Evolutionary conservation across 2,797 vertebrate genomes (phyloP).

Genomic region (Odontamblyopus rebecca): DNA sequence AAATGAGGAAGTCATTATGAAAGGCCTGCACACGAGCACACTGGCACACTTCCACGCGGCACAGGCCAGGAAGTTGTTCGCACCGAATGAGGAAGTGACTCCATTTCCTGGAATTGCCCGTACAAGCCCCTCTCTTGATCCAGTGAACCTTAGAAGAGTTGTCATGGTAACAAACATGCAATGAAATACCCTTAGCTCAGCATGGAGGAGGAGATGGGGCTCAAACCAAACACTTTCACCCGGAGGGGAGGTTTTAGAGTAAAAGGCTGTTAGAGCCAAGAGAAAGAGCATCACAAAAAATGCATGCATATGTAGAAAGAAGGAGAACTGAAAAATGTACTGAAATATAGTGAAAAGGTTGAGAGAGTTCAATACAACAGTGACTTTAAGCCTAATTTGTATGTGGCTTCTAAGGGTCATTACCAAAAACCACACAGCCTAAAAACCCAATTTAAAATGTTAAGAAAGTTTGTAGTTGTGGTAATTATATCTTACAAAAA

Average conservation of each 20-base stretch:
- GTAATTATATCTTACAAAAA: background rate
- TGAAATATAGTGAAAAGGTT: constrained; percentile 9
- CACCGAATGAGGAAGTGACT: constrained; percentile 82
- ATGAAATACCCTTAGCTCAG: constrained; percentile 72
- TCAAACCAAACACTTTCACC: constrained; percentile 65
- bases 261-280: constrained; percentile 17
- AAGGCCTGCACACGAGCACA: constrained; percentile 60
- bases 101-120: constrained; percentile 82
- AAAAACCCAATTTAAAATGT: background rate
- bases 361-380: constrained; percentile 8
- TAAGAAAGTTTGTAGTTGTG: background rate
- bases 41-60: constrained; percentile 70
- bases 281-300: constrained; percentile 30
- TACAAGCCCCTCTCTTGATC: constrained; percentile 62
- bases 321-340: constrained; percentile 6
- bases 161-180: constrained; percentile 65
- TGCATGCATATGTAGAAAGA: constrained; percentile 16
- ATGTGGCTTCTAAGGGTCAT: background rate
- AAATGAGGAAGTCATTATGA: constrained; percentile 78
- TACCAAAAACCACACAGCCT: background rate
- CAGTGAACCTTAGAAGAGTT: constrained; percentile 49
- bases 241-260: constrained; percentile 52
- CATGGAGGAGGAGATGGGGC: constrained; percentile 62
- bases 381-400: background rate
- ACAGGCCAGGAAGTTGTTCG: constrained; percentile 83